A percentile compares a stretch with the other conserved stretches of the same genome.
Conservation (phyloP, 2,797 vertebrate genomes). For the Merluccius polli region DNA sequence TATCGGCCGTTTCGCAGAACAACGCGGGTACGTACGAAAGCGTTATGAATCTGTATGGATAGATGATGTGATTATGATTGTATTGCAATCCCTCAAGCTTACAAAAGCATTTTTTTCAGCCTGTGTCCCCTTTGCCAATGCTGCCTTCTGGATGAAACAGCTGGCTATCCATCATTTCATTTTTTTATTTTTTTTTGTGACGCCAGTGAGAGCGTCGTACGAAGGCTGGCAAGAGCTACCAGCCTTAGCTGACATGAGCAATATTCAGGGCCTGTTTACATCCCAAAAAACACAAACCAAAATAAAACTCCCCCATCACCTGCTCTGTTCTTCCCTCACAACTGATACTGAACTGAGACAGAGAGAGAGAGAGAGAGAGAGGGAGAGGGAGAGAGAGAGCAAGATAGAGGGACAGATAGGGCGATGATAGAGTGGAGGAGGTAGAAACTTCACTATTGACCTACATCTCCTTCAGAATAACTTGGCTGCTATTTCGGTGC, state of each 20-base stretch:
- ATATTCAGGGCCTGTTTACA: conserved; percentile 32
- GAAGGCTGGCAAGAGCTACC: conserved; percentile 5
- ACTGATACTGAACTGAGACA: conserved; percentile 19
- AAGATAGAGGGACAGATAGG: not conserved
- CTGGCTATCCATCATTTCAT: conserved; percentile 14
- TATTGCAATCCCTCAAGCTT: conserved; percentile 31
- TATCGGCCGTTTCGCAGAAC: no score
- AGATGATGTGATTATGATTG: conserved; percentile 46
- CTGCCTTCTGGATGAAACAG: conserved; percentile 9
- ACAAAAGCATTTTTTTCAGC: conserved; percentile 20
- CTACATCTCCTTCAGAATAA: conserved; percentile 71
- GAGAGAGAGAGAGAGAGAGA: not conserved
- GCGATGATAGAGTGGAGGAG: conserved; percentile 10
- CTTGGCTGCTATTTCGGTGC: conserved; percentile 68
- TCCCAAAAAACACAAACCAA: not conserved
- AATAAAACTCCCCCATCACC: not conserved
- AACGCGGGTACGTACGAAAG: no score
- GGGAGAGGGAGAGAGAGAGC: not conserved
- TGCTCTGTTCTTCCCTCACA: conserved; percentile 32
- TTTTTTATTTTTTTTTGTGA: not conserved
- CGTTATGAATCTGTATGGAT: not conserved
- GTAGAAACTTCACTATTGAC: conserved; percentile 66
- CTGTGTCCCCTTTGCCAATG: conserved; percentile 9
- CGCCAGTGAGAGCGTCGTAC: not conserved
- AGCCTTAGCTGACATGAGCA: conserved; percentile 9